These are phyloP conservation scores for Nyctibius bracteatus DNA, from an alignment of 2,113 vertebrate genomes.

Conservation along the genomic window DNA sequence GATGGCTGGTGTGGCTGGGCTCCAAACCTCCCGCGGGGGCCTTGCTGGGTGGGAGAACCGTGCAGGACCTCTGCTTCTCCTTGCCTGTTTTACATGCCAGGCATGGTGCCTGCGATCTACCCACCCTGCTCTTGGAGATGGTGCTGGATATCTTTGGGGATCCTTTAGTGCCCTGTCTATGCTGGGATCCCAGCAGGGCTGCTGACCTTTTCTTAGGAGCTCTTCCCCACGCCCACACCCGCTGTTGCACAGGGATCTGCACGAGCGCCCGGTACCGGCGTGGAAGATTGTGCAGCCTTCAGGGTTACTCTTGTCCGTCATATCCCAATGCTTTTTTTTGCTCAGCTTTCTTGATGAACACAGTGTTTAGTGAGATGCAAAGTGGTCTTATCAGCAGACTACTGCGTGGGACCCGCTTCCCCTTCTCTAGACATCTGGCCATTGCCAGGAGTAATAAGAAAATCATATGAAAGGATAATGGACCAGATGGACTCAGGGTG, in stretches of 20 bases:
- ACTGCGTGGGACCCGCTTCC: neutral
- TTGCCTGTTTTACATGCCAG: neutral
- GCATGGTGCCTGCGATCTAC: neutral
- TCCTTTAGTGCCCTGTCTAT: neutral
- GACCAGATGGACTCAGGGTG: constrained; percentile 57
- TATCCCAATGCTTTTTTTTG: neutral
- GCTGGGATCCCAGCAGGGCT: neutral
- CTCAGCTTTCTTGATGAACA: neutral
- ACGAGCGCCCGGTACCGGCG: accelerated
- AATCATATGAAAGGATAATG: constrained; percentile 45
- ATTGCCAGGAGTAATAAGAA: constrained; percentile 41
- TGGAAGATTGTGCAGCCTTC: neutral
- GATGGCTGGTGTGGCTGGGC: neutral
- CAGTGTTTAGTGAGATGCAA: constrained; percentile 5
- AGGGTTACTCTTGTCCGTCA: neutral
- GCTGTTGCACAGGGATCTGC: neutral
- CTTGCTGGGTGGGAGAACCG: neutral
- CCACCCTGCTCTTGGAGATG: neutral
- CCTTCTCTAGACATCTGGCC: constrained; percentile 44
- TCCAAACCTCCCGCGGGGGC: neutral
- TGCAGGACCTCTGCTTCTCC: neutral
- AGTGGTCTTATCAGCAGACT: neutral
- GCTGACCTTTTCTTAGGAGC: neutral
- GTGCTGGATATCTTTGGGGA: neutral
- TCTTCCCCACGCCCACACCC: neutral